Evolutionary conservation across 2,113 vertebrate species (phyloP).

Genomic region (Zonotrichia leucophrys): DNA sequence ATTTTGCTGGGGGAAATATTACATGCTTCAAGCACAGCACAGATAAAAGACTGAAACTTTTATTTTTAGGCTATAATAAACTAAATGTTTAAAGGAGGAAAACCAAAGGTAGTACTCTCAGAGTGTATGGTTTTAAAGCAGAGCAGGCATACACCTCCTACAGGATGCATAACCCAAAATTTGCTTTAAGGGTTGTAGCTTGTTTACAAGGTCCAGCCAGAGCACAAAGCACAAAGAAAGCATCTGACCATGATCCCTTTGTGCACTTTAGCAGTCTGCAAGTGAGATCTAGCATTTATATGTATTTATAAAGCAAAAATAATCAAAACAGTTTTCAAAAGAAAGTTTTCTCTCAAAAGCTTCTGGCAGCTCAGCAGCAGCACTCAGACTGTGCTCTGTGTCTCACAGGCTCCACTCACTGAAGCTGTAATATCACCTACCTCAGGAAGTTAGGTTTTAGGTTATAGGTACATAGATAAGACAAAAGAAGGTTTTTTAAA

Average conservation of each 20-base stretch:
- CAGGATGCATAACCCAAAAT: background rate
- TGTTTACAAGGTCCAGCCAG: background rate
- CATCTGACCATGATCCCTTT: background rate
- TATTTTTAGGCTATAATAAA: background rate
- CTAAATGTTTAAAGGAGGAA: background rate
- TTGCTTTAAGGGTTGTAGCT: background rate
- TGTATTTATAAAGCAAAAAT: background rate
- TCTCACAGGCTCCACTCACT: background rate
- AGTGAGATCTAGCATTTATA: background rate
- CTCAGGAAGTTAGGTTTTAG: background rate
- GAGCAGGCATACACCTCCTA: background rate
- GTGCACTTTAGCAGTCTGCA: background rate
- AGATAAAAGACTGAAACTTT: background rate
- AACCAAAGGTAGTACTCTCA: background rate
- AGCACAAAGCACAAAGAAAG: background rate
- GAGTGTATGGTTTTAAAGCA: rapidly evolving
- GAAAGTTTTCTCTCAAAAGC: background rate
- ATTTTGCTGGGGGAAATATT: background rate
- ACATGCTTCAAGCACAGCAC: background rate
- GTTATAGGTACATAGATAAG: background rate
- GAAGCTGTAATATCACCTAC: background rate
- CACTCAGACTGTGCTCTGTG: background rate
- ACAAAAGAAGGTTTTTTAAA: background rate
- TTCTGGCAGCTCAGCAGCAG: background rate
- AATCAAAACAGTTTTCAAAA: background rate